Conservation (phyloP, 2,888 invertebrate genomes). For the Elegia similella region DNA sequence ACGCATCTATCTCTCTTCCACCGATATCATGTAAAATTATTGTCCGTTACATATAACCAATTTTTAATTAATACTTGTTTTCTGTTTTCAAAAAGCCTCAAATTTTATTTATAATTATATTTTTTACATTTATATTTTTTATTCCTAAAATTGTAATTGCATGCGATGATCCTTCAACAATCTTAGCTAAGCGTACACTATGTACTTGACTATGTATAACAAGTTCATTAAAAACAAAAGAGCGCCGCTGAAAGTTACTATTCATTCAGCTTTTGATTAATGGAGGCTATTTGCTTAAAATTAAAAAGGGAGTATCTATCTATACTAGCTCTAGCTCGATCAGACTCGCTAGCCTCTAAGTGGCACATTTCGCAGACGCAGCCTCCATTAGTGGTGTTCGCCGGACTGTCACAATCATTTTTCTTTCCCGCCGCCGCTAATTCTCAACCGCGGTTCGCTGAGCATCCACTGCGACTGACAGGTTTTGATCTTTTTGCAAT, state of each 20-base stretch:
- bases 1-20: too few species aligned
- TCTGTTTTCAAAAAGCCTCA: too few species aligned
- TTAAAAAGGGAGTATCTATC: not conserved
- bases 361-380: constrained; percentile 76
- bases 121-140: too few species aligned
- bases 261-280: not conserved
- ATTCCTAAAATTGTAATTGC: too few species aligned
- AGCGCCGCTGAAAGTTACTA: not conserved
- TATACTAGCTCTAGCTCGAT: not conserved
- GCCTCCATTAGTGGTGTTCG: constrained; percentile 80
- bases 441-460: constrained; percentile 77
- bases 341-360: constrained; percentile 36
- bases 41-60: too few species aligned
- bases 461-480: constrained; percentile 38
- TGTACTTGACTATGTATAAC: not conserved
- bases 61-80: too few species aligned
- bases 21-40: too few species aligned
- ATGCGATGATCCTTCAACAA: too few species aligned
- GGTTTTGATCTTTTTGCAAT: constrained; percentile 48
- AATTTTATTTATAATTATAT: too few species aligned
- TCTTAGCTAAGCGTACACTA: too few species aligned
- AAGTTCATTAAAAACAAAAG: not conserved
- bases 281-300: not conserved
- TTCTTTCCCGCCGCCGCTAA: constrained; percentile 80
- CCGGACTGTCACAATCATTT: constrained; percentile 82